Evolutionary conservation across 2,113 vertebrate species (phyloP).

Genomic region (Phodopus roborovskii): DNA sequence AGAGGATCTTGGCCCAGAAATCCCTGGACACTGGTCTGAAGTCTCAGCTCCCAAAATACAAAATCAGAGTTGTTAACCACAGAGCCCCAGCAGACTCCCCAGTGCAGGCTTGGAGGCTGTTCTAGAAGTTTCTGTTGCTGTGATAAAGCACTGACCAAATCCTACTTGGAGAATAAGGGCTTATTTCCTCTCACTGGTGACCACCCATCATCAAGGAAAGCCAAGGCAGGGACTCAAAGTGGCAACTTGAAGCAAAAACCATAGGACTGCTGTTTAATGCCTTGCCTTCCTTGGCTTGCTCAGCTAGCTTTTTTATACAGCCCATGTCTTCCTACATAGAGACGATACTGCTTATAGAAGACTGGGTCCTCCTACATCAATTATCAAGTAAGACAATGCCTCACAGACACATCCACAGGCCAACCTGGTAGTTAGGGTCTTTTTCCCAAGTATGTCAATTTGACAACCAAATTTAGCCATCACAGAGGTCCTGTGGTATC

Average conservation of each 20-base stretch:
- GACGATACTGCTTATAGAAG: not conserved
- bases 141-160: not conserved
- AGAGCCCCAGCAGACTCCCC: not conserved
- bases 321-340: too few species aligned
- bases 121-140: not conserved
- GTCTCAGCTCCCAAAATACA: not conserved
- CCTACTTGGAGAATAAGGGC: not conserved
- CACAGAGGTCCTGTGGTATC: not conserved
- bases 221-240: not conserved
- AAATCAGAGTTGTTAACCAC: not conserved
- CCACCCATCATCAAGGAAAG: not conserved
- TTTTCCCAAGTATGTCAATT: not conserved
- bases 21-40: not conserved
- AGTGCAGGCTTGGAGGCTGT: not conserved
- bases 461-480: not conserved
- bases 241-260: not conserved
- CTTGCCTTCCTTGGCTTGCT: not conserved
- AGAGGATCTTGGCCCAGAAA: not conserved
- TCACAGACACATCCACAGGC: not conserved
- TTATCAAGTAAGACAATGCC: not conserved
- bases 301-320: not conserved
- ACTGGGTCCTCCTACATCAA: not conserved
- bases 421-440: not conserved
- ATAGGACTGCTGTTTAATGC: not conserved
- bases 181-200: not conserved